Percentiles rank a stretch among this genome's conserved stretches.
These are phyloP conservation scores for Myotis yumanensis DNA, from an alignment of 2,113 vertebrate species.

Conservation along the genomic window DNA sequence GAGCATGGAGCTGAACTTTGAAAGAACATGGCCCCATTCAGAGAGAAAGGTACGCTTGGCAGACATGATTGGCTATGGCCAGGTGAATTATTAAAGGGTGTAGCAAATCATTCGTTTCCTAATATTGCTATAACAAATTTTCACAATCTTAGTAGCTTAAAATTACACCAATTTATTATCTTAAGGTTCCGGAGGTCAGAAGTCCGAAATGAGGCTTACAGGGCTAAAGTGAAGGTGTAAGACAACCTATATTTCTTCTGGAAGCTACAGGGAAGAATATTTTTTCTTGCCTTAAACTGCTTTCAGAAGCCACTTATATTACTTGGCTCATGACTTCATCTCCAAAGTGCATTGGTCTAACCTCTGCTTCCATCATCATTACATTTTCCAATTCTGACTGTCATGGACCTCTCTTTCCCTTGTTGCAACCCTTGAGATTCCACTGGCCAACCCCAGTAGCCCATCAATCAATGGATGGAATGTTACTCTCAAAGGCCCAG, in stretches of 20 bases:
- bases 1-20: background rate
- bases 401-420: background rate
- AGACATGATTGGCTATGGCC: background rate
- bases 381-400: background rate
- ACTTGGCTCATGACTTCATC: background rate
- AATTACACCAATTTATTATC: background rate
- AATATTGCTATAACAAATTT: background rate
- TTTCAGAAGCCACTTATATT: background rate
- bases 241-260: background rate
- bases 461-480: background rate
- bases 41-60: background rate
- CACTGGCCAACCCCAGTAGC: background rate
- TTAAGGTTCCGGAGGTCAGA: background rate
- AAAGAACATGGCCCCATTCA: background rate
- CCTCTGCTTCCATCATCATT: background rate
- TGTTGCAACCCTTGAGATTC: background rate
- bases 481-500: background rate
- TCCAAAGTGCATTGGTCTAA: background rate
- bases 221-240: background rate
- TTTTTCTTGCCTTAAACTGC: background rate
- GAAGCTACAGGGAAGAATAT: background rate
- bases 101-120: background rate
- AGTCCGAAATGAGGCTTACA: background rate
- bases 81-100: background rate
- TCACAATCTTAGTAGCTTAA: background rate